phyloP scores from a whole-genome alignment of 2,888 invertebrate genomes.

The Mesoligia furuncula region DNA sequence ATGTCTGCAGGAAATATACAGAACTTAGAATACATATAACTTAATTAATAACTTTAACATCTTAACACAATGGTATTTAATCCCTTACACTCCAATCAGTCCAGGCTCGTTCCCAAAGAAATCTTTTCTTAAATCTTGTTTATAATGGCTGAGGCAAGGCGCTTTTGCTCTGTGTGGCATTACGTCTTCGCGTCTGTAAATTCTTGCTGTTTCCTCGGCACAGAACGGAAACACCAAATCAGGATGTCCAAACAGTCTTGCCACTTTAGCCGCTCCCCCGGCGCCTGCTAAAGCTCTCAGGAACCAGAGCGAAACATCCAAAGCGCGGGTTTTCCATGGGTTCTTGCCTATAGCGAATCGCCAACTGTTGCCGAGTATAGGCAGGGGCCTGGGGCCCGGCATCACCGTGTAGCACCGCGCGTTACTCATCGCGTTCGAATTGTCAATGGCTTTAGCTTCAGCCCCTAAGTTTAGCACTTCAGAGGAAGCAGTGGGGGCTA shows the following conservation, averaged over 20 bases:
- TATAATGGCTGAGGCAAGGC: conserved; percentile 93
- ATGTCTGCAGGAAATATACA: conserved; percentile 90
- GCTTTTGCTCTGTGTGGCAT: conserved; percentile 94
- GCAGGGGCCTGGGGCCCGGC: conserved; percentile 94
- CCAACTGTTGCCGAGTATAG: conserved; percentile 95
- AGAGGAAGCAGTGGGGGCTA: conserved; percentile 81
- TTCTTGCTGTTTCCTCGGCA: conserved; percentile 93
- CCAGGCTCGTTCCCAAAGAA: conserved; percentile 94
- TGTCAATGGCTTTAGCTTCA: conserved; percentile 78
- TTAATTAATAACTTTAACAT: neutral
- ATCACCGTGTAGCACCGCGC: conserved; percentile 91
- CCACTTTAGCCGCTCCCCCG: conserved; percentile 91
- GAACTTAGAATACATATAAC: conserved; percentile 19
- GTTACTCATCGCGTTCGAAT: conserved; percentile 81
- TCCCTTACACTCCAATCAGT: conserved; percentile 93
- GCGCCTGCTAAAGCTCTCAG: conserved; percentile 85
- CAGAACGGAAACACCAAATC: conserved; percentile 94
- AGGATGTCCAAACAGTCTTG: conserved; percentile 94
- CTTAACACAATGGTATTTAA: neutral
- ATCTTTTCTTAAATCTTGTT: conserved; percentile 92
- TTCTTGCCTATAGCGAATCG: conserved; percentile 92
- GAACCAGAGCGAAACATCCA: conserved; percentile 88
- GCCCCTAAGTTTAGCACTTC: conserved; percentile 74
- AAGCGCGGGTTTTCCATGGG: conserved; percentile 89
- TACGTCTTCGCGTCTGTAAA: conserved; percentile 92